These are phyloP conservation scores for Gephyroberyx darwinii DNA, from an alignment of 2,797 vertebrate genomes.

Conservation along the genomic window DNA sequence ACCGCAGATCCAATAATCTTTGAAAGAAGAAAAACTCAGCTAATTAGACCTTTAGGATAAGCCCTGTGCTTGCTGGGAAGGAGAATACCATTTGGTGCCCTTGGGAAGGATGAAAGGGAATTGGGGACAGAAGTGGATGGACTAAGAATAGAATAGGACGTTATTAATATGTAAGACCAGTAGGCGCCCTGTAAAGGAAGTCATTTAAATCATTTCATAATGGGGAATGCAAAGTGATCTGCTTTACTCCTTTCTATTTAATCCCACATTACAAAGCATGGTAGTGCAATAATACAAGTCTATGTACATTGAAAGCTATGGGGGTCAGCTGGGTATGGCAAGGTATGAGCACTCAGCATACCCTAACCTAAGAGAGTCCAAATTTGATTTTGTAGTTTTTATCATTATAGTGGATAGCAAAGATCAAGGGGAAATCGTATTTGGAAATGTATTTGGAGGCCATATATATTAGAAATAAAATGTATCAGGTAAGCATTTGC, in stretches of 20 bases:
- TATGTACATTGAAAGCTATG: background rate
- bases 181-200: conserved; percentile 18
- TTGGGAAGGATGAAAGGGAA: conserved; percentile 43
- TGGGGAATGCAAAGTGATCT: background rate
- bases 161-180: conserved; percentile 51
- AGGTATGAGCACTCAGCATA: too few relatives aligned
- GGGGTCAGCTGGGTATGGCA: background rate
- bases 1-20: conserved; percentile 38
- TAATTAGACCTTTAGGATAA: conserved; percentile 49
- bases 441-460: too few relatives aligned
- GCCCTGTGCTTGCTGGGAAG: conserved; percentile 8
- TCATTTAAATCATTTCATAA: conserved; percentile 36
- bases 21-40: conserved; percentile 33
- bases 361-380: too few relatives aligned
- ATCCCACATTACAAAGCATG: background rate
- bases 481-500: too few relatives aligned
- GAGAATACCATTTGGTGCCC: conserved; percentile 41
- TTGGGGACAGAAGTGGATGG: conserved; percentile 49
- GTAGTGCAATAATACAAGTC: background rate
- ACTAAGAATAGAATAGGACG: conserved; percentile 59
- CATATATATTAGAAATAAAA: too few relatives aligned
- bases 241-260: background rate
- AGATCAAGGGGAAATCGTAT: too few relatives aligned
- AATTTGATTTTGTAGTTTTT: too few relatives aligned
- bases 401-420: too few relatives aligned